A percentile compares a stretch with the other conserved stretches of the same genome.
These are phyloP conservation scores for Coecobrya sp. DNA, from an alignment of 2,888 invertebrate species.

Conservation along the genomic window DNA sequence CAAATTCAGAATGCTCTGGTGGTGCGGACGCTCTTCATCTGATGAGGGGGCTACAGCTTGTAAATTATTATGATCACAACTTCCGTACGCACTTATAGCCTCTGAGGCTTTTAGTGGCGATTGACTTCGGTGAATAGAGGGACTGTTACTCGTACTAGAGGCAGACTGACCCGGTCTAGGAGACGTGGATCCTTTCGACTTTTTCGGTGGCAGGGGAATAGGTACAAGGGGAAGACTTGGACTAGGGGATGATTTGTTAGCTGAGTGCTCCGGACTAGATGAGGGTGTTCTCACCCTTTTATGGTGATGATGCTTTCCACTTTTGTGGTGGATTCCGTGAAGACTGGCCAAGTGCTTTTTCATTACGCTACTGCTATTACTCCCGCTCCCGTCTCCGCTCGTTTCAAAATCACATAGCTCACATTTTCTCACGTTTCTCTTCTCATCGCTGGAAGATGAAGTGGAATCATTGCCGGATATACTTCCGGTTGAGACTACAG, in stretches of 20 bases:
- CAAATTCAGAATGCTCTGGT: constrained; percentile 19
- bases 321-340: constrained; percentile 44
- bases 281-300: constrained; percentile 40
- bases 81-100: constrained; percentile 50
- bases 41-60: constrained; percentile 14
- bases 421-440: constrained; percentile 48
- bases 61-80: constrained; percentile 35
- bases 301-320: constrained; percentile 49
- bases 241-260: constrained; percentile 27
- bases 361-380: constrained; percentile 30
- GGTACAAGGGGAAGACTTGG: constrained; percentile 57
- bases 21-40: constrained; percentile 17
- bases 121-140: constrained; percentile 64
- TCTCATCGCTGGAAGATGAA: constrained; percentile 43
- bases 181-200: constrained; percentile 47
- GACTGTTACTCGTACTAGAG: constrained; percentile 53
- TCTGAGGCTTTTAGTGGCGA: constrained; percentile 64
- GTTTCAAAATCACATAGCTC: constrained; percentile 69
- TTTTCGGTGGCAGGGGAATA: constrained; percentile 69
- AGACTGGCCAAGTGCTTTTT: constrained; percentile 69
- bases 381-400: constrained; percentile 41
- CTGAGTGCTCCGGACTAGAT: constrained; percentile 63
- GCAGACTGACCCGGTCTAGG: constrained; percentile 61
- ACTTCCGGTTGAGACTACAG: constrained; percentile 4
- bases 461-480: constrained; percentile 12